These are phyloP conservation scores for Palloptera scutellata DNA, from an alignment of 2,888 invertebrate species.

Conservation along the genomic window DNA sequence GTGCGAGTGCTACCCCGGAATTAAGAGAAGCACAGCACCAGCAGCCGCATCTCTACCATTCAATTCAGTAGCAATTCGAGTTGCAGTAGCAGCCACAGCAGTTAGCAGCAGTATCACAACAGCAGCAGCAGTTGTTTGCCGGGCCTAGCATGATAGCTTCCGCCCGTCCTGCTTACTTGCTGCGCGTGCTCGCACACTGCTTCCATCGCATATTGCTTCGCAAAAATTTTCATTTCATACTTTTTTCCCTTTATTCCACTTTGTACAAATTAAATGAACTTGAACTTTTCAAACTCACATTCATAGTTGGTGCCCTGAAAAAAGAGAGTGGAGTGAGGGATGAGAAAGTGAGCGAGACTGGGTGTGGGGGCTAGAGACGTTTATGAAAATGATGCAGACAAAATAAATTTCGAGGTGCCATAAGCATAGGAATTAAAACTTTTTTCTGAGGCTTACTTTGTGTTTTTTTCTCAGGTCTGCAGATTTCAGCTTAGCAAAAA, in stretches of 20 bases:
- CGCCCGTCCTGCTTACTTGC: constrained; percentile 1
- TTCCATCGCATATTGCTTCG: constrained; percentile 7
- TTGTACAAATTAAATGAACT: constrained; percentile 61
- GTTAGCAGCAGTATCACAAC: not conserved
- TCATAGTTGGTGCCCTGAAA: constrained; percentile 20
- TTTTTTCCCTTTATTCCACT: constrained; percentile 45
- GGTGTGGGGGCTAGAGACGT: not conserved
- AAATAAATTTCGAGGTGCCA: constrained; percentile 39
- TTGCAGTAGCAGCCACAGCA: constrained; percentile 6
- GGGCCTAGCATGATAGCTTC: constrained; percentile 10
- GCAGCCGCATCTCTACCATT: constrained; percentile 5
- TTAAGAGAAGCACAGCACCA: constrained; percentile 18
- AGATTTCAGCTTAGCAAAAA: not conserved
- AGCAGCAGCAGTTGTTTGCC: constrained; percentile 2
- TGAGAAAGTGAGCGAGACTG: not conserved
- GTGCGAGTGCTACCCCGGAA: constrained; percentile 34
- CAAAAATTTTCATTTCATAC: constrained; percentile 33
- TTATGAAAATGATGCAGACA: constrained; percentile 30
- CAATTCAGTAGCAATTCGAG: constrained; percentile 17
- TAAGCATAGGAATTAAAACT: constrained; percentile 32
- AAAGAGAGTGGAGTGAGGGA: constrained; percentile 10
- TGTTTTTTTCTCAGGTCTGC: constrained; percentile 5
- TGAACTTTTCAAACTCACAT: constrained; percentile 44
- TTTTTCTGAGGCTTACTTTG: constrained; percentile 8
- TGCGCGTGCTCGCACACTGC: too few relatives aligned